Evolutionary conservation across 1,140 invertebrate species (phyloP).

Genomic region (Drosophila mojavensis): DNA sequence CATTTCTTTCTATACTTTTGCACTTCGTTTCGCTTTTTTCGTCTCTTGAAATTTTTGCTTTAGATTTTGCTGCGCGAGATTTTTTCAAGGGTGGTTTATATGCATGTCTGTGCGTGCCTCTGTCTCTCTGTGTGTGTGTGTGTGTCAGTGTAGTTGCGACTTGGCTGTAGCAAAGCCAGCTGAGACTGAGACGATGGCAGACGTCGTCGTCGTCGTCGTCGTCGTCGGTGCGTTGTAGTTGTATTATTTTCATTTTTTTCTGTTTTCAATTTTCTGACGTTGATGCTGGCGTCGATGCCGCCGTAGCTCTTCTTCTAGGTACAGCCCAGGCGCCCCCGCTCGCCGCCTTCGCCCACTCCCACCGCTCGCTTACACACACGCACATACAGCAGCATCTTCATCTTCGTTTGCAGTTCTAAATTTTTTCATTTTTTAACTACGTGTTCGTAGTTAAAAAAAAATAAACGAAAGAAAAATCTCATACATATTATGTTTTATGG

Average conservation of each 20-base stretch:
- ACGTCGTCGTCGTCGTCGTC: conserved; percentile 19
- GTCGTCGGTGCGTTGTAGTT: conserved; percentile 51
- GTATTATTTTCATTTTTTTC: conserved; percentile 41
- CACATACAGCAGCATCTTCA: conserved; percentile 32
- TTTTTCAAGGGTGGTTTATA: conserved; percentile 73
- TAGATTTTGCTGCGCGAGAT: conserved; percentile 79
- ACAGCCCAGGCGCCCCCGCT: neutral
- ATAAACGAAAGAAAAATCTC: conserved; percentile 59
- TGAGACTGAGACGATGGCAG: conserved; percentile 37
- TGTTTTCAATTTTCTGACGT: conserved; percentile 68
- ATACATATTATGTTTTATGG: conserved; percentile 80
- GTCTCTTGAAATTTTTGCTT: conserved; percentile 56
- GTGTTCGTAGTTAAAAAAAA: conserved; percentile 82
- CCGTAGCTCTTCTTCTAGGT: conserved; percentile 48
- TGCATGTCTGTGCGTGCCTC: conserved; percentile 30
- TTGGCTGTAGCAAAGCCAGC: conserved; percentile 33
- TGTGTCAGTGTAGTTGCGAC: conserved; percentile 31
- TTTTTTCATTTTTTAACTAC: conserved; percentile 82
- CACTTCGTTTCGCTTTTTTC: conserved; percentile 5
- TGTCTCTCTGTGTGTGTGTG: conserved; percentile 14
- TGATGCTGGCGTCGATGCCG: conserved; percentile 46
- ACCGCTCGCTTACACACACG: neutral
- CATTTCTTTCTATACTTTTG: conserved; percentile 81
- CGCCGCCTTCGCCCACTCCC: neutral
- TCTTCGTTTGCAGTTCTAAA: conserved; percentile 60